A percentile compares a stretch with the other conserved stretches of the same genome.
Conservation (phyloP, 1,140 invertebrate genomes). For the Heliothis subflexa region DNA sequence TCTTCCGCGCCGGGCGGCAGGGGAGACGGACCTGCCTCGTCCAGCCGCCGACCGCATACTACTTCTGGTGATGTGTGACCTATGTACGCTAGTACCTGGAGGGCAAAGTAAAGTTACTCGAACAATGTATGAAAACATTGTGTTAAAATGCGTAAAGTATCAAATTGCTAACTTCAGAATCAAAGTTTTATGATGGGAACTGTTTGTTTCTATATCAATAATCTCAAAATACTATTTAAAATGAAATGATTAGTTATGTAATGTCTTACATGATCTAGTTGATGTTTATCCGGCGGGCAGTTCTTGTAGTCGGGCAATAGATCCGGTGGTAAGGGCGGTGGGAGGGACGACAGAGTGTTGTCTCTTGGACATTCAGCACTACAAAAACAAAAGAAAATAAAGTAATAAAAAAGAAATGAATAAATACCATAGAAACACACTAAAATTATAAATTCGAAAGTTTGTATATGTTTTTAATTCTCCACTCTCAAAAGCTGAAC, state of each 20-base stretch:
- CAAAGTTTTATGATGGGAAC: too few relatives aligned
- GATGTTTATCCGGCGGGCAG: slow-evolving; percentile 95
- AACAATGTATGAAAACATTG: too few relatives aligned
- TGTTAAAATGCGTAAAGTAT: too few relatives aligned
- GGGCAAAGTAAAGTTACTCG: slow-evolving; percentile 49
- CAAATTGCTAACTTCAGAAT: too few relatives aligned
- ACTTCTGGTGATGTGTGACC: slow-evolving; percentile 97
- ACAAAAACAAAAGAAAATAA: slow-evolving; percentile 39
- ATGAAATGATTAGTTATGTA: slow-evolving; percentile 24
- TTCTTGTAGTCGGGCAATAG: slow-evolving; percentile 93
- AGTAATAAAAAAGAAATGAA: not conserved
- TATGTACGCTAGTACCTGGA: slow-evolving; percentile 94
- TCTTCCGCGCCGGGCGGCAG: slow-evolving; percentile 91
- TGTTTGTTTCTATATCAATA: too few relatives aligned
- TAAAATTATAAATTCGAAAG: too few relatives aligned
- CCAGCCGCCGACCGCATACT: slow-evolving; percentile 90
- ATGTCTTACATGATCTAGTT: slow-evolving; percentile 94
- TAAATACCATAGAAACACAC: too few relatives aligned
- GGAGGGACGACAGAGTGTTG: slow-evolving; percentile 81
- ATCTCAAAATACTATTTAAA: not conserved
- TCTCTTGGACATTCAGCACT: slow-evolving; percentile 81
- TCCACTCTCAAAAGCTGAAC: too few relatives aligned
- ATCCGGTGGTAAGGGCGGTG: slow-evolving; percentile 87
- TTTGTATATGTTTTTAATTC: too few relatives aligned
- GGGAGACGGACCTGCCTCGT: slow-evolving; percentile 90